Evolutionary conservation across 2,113 vertebrate genomes (phyloP).

Genomic region (Ameiurus melas): DNA sequence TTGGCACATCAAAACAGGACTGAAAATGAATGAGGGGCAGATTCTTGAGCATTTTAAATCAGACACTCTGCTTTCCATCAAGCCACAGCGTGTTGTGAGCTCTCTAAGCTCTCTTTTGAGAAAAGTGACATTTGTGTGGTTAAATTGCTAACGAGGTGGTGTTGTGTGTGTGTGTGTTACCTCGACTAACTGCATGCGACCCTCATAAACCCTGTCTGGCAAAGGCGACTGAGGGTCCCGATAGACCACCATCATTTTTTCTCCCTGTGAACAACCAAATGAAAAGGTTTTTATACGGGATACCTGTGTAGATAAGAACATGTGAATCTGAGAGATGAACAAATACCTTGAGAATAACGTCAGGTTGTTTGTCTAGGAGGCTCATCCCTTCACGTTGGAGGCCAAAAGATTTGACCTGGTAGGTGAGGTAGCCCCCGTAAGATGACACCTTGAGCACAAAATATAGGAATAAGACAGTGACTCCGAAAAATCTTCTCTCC

Average conservation of each 20-base stretch:
- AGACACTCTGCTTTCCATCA: not conserved
- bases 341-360: conserved; percentile 82
- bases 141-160: not conserved
- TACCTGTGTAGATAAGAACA: rapidly evolving
- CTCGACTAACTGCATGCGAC: conserved; percentile 84
- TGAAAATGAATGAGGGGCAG: not conserved
- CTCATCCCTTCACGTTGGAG: conserved; percentile 89
- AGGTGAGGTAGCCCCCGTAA: conserved; percentile 89
- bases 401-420: conserved; percentile 90
- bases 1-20: not conserved
- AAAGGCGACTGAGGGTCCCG: conserved; percentile 73
- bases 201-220: conserved; percentile 82
- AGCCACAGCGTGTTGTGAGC: not conserved
- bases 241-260: conserved; percentile 77
- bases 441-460: conserved; percentile 81
- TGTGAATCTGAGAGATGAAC: not conserved
- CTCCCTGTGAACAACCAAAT: conserved; percentile 68
- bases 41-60: not conserved
- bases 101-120: not conserved
- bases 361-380: conserved; percentile 78
- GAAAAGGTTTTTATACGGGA: not conserved
- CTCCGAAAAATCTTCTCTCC: not conserved
- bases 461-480: not conserved
- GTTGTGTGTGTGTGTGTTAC: conserved; percentile 66
- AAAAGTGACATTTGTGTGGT: not conserved